A percentile compares a stretch with the other conserved stretches of the same genome.
These are phyloP conservation scores for Petrolisthes manimaculis DNA, from an alignment of 2,888 invertebrate genomes.

Conservation along the genomic window DNA sequence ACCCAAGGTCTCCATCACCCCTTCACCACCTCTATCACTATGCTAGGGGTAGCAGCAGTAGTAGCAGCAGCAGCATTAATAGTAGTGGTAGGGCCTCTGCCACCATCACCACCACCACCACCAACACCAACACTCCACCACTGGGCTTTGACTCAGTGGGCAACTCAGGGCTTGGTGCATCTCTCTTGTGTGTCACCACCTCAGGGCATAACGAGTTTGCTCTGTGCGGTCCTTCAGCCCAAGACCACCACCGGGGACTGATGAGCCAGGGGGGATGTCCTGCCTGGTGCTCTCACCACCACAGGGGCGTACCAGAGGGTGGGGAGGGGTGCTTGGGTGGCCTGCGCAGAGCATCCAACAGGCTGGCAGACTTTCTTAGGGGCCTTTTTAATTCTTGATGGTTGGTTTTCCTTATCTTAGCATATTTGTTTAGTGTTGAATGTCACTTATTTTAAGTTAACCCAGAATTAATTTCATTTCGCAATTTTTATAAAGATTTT, in stretches of 20 bases:
- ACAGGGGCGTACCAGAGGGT: slow-evolving; percentile 30
- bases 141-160: slow-evolving; percentile 58
- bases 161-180: slow-evolving; percentile 61
- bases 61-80: slow-evolving; percentile 58
- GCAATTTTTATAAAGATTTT: slow-evolving; percentile 40
- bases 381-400: slow-evolving; percentile 64
- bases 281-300: slow-evolving; percentile 56
- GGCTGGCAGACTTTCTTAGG: slow-evolving; percentile 60
- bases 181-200: slow-evolving; percentile 62
- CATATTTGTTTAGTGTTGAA: slow-evolving; percentile 58
- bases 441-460: slow-evolving; percentile 48
- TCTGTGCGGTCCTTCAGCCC: slow-evolving; percentile 56
- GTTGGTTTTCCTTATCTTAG: slow-evolving; percentile 59
- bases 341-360: slow-evolving; percentile 59
- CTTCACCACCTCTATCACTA: slow-evolving; percentile 56
- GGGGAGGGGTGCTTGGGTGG: slow-evolving; percentile 58
- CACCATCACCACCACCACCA: slow-evolving; percentile 58
- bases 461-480: slow-evolving; percentile 25
- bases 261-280: slow-evolving; percentile 58
- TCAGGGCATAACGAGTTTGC: slow-evolving; percentile 61
- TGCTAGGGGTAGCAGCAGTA: slow-evolving; percentile 54
- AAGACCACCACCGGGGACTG: slow-evolving; percentile 45
- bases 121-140: slow-evolving; percentile 61
- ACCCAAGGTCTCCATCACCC: slow-evolving; percentile 50
- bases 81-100: slow-evolving; percentile 58